Percentiles rank a stretch among this genome's conserved stretches.
These are phyloP conservation scores for Paratilapia polleni DNA, from an alignment of 2,113 vertebrate species.

Conservation along the genomic window DNA sequence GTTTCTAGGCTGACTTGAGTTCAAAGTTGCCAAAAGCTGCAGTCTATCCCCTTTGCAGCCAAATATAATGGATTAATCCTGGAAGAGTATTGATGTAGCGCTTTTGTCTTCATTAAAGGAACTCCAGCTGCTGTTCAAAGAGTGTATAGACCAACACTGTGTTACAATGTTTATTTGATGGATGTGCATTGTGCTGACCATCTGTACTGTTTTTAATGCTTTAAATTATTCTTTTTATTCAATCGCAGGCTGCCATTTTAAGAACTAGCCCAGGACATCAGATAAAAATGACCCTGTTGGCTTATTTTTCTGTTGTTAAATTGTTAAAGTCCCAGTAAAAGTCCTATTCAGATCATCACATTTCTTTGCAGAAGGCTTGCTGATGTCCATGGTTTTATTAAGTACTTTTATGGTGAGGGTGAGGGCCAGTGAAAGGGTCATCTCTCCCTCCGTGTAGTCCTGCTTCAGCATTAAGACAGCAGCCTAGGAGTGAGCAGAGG, in stretches of 20 bases:
- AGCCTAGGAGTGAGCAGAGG: constrained; percentile 73
- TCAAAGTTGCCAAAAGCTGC: background rate
- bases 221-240: too few species aligned
- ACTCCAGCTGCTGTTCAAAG: background rate
- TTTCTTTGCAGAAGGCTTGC: constrained; percentile 94
- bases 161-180: background rate
- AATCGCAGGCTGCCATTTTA: too few species aligned
- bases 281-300: background rate
- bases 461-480: constrained; percentile 95
- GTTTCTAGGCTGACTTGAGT: background rate
- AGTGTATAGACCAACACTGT: background rate
- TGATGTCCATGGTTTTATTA: constrained; percentile 96
- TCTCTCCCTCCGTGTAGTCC: constrained; percentile 93
- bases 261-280: background rate
- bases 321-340: background rate
- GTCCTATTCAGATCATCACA: constrained; percentile 67
- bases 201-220: too few species aligned
- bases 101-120: background rate
- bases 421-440: constrained; percentile 88
- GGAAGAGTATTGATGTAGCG: background rate
- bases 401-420: constrained; percentile 91
- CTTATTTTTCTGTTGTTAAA: background rate
- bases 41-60: background rate
- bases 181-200: too few species aligned
- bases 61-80: background rate